Base-by-base conservation (phyloP, 1,140 invertebrate genomes). In the Leptoteleia sp. region DNA sequence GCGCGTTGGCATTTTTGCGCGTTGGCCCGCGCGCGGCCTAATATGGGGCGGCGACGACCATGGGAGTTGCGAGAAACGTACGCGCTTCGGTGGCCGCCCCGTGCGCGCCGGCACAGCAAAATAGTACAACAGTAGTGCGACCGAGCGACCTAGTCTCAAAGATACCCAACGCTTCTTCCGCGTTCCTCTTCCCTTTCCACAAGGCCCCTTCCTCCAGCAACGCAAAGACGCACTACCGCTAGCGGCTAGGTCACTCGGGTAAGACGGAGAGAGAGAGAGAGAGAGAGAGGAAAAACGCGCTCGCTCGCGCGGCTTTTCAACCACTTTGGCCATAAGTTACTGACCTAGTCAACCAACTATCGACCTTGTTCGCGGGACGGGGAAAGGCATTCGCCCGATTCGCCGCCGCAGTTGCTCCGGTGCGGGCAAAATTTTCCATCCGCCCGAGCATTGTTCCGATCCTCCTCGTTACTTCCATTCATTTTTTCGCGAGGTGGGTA, bases 141-240 rank as follows among this genome's bases (percentile, higher is more conserved):
- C 87, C 85, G 87, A 88, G 85, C 87, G 87, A 88, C 86, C 87
- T 84, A 88, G 85, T 88, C 85, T 88, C 80, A 83, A 85, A 87
- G 84, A 88, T 87, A 88, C 61, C 80, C 82, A 83, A 84, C 82
- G 82, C 85, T n/a, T 88, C 87, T 88, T 88, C 85, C 86, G 86
- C 87, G 87, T 88, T 88, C n/a, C 86, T 87, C 81, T 88, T 87
- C 87, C 87, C 86, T 89, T 88, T 88, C 86, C 86, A 87, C 80
- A 59, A 76, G 67, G 65, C 76, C 80, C 65, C 72, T n/a, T 81
- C 67, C 79, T 81, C 68, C 80, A 79, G 77, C 64, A 73, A 54
- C 62, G 50, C 52, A n/a, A 76, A 76, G 54, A 80, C 78, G 78
- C 78, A 50, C 72, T 73, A 80, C 78, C 78, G 78, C 78, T 80